These are phyloP conservation scores for Platanista minor DNA, from an alignment of 2,113 vertebrate genomes.

Conservation along the genomic window DNA sequence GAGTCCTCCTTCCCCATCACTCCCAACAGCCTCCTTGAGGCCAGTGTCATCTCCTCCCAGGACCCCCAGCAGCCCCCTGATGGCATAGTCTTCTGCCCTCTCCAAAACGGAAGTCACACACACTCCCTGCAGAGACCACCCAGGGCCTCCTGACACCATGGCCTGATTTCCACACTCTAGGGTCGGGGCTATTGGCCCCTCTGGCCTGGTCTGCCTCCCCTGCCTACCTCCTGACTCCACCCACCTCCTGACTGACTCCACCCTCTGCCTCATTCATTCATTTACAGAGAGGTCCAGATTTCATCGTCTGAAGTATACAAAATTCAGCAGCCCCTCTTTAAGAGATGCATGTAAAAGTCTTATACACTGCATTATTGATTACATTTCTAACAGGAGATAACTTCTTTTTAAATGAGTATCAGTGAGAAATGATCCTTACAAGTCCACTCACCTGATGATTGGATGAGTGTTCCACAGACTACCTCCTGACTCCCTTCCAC, in stretches of 20 bases:
- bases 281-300: background rate
- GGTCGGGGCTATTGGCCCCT: no score
- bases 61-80: background rate
- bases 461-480: background rate
- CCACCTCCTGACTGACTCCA: no score
- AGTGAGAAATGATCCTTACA: background rate
- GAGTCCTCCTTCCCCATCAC: background rate
- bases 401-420: background rate
- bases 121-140: background rate
- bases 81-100: no score
- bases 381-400: background rate
- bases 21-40: background rate
- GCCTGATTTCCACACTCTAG: background rate
- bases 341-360: background rate
- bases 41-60: background rate
- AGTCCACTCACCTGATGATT: background rate
- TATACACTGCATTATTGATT: background rate
- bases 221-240: background rate
- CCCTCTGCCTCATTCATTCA: background rate
- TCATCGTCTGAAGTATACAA: background rate
- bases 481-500: background rate
- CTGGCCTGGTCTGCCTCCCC: background rate
- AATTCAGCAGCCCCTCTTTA: background rate
- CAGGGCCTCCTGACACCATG: rapidly evolving
- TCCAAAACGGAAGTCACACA: background rate